Percentiles rank a stretch among this genome's conserved stretches.
These are phyloP conservation scores for Pristionchus japonicus DNA, from an alignment of 2,888 invertebrate species.

Conservation along the genomic window DNA sequence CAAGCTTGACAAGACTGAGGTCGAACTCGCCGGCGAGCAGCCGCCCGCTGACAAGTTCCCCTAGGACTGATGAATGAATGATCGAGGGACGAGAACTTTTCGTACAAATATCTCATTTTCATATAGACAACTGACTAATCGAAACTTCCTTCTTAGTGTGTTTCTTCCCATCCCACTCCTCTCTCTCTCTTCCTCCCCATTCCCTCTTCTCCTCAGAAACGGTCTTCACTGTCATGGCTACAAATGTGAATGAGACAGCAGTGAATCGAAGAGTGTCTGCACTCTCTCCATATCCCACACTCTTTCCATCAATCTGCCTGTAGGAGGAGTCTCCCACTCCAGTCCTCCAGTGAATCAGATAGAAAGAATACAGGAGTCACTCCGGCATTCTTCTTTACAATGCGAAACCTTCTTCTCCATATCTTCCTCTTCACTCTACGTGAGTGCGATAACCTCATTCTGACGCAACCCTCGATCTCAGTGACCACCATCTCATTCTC, in stretches of 20 bases:
- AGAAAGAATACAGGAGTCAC: neutral
- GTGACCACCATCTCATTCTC: neutral
- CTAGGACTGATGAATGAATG: no score
- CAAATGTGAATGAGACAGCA: neutral
- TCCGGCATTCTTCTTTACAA: neutral
- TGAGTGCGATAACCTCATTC: neutral
- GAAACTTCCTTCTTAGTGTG: neutral
- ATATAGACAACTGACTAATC: neutral
- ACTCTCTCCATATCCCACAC: neutral
- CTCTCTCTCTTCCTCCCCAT: neutral
- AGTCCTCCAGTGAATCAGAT: neutral
- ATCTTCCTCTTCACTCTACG: neutral
- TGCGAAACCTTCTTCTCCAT: neutral
- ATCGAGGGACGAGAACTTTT: no score
- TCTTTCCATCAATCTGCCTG: neutral
- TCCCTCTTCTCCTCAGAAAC: neutral
- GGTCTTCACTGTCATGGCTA: neutral
- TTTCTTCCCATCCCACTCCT: neutral
- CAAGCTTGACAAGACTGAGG: slow-evolving; percentile 88
- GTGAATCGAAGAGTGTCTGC: neutral
- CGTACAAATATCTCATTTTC: no score
- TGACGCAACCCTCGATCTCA: neutral
- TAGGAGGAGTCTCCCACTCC: neutral
- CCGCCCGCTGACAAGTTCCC: slow-evolving; percentile 72
- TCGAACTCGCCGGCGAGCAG: slow-evolving; percentile 75